These are phyloP conservation scores for Aptenodytes forsteri DNA, from an alignment of 2,113 vertebrate genomes.

Conservation along the genomic window DNA sequence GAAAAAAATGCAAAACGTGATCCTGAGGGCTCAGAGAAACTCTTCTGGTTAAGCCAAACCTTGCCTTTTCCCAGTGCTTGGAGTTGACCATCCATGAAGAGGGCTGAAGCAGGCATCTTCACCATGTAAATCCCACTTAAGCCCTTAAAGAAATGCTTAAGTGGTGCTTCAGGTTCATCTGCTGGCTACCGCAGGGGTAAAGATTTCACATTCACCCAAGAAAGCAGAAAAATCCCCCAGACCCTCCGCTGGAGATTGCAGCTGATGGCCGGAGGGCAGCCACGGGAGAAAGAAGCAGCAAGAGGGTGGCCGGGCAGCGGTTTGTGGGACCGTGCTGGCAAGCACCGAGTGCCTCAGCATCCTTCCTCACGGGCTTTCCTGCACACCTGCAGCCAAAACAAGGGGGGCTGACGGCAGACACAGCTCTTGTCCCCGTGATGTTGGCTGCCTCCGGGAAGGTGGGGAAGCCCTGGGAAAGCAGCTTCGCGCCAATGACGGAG, in stretches of 20 bases:
- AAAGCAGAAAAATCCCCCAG: neutral
- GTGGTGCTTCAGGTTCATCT: neutral
- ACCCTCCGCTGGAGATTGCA: accelerated
- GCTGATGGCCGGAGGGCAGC: neutral
- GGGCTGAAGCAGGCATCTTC: neutral
- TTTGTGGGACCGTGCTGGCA: neutral
- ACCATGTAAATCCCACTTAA: neutral
- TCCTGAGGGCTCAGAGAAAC: neutral
- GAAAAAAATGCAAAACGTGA: neutral
- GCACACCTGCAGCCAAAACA: neutral
- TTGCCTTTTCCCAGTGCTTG: neutral
- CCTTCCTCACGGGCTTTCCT: neutral
- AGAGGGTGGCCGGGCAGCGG: accelerated
- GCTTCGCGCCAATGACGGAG: accelerated
- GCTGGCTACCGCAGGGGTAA: neutral
- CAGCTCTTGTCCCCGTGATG: neutral
- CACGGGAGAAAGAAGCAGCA: neutral
- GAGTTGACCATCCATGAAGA: neutral
- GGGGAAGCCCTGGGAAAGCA: neutral
- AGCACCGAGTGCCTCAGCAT: neutral
- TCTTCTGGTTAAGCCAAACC: neutral
- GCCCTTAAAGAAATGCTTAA: neutral
- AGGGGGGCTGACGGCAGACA: neutral
- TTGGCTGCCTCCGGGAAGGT: neutral
- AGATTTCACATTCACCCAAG: neutral